Conservation (phyloP, 2,888 invertebrate species). For the Macrophya annulata region DNA sequence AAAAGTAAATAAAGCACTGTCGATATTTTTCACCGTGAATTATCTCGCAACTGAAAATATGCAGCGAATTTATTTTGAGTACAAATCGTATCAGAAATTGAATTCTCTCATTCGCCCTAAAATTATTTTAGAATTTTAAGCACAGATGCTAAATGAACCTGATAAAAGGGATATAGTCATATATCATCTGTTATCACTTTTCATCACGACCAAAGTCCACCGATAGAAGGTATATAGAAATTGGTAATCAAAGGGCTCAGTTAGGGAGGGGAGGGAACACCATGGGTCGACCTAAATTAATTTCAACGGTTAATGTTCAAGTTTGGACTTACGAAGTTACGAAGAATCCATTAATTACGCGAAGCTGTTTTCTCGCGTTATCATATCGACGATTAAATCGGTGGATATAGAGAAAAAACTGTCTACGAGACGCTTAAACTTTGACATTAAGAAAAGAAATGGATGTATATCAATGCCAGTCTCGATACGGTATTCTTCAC, state of each 20-base stretch:
- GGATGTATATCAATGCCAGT: constrained; percentile 19
- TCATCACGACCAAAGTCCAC: not conserved
- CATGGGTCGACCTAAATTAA: constrained; percentile 27
- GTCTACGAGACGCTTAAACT: constrained; percentile 6
- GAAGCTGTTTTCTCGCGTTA: not conserved
- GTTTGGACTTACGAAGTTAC: not conserved
- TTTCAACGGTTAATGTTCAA: not conserved
- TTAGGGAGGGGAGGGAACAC: not conserved
- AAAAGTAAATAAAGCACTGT: constrained; percentile 30
- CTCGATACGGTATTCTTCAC: constrained; percentile 7
- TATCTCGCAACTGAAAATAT: not conserved
- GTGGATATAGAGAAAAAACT: not conserved
- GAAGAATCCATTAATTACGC: not conserved
- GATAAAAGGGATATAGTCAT: not conserved
- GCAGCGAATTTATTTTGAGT: not conserved
- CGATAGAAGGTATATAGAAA: constrained; percentile 24
- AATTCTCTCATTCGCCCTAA: not conserved
- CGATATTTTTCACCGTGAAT: not conserved
- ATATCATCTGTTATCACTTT: not conserved
- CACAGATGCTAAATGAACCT: not conserved
- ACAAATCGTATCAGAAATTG: not conserved
- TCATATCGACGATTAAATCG: not conserved
- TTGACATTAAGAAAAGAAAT: not conserved
- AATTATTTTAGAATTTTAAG: not conserved
- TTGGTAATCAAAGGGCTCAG: not conserved